Evolutionary conservation across 1,140 invertebrate genomes (phyloP), one percentile per base, ranked within the genome.

Genomic region (Camponotus floridanus): DNA sequence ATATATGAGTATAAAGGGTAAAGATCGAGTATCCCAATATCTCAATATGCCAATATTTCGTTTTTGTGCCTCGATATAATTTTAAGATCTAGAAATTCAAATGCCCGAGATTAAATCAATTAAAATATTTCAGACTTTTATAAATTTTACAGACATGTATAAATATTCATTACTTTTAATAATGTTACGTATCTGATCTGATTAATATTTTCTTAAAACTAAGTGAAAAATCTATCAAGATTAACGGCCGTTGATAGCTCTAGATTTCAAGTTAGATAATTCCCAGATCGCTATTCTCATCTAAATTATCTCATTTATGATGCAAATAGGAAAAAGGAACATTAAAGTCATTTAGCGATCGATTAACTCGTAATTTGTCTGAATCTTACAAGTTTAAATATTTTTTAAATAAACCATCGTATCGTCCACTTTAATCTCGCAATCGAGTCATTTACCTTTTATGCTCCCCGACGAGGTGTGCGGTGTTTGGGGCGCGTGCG

Each of bases 381-480:
- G 26, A 73, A 51, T 39, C 3, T 26, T 45, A 45, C 11, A 45
- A 9, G 8, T 13, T 39, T 57, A 11, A 15, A 39, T 9, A 36
- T 55, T 13, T 21, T 36, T 11, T 9, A 55, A 51, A 5, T 11
- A 8, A 51, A 51, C 5, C 3, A 15, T n/a, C 15, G 15, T 51
- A 51, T 51, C 48, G 48, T 51, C 18, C 18, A 48, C 3, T 48
- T 15, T 13, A 33, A 13, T 18, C 61, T 33, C 26, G 18, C 36
- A 8, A 21, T 48, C 26, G 26, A 59, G 33, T 61, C 57, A 61
- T 87, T 96, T 97, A 98, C 97, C 97, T 98, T 98, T 98, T 93
- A 98, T 97, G 94, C 97, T 97, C 95, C 97, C 97, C 95, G 97
- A 97, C 93, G 97, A 97, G 74, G 97, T 97, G 93, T 97, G 97